phyloP scores from a whole-genome alignment of 2,888 invertebrate genomes.

The Pinctada fucata region DNA sequence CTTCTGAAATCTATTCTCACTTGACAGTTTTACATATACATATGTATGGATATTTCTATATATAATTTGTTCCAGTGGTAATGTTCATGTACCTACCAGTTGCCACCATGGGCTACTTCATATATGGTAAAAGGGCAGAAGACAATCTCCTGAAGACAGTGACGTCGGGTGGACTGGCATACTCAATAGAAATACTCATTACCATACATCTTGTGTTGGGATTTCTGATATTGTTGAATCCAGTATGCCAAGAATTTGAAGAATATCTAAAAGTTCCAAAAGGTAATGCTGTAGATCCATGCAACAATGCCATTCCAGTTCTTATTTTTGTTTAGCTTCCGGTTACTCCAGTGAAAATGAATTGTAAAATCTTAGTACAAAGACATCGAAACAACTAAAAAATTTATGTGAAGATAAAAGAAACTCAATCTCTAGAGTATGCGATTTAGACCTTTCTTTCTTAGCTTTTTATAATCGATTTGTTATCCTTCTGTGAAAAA shows the following conservation, averaged over 20 bases:
- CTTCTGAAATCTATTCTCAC: no score
- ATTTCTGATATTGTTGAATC: slow-evolving; percentile 85
- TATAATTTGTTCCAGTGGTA: slow-evolving; percentile 57
- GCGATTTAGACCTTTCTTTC: no score
- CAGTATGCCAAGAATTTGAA: slow-evolving; percentile 88
- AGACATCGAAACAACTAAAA: no score
- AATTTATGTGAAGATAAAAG: no score
- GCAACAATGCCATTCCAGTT: no score
- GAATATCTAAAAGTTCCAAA: slow-evolving; percentile 85
- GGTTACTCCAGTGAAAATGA: no score
- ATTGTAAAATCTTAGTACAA: no score
- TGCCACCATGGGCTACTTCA: slow-evolving; percentile 82
- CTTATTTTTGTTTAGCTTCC: no score
- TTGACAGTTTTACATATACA: no score
- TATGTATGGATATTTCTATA: neutral
- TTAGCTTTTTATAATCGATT: no score
- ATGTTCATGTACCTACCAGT: slow-evolving; percentile 85
- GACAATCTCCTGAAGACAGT: slow-evolving; percentile 87
- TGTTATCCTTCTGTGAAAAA: no score
- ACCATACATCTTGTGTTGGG: slow-evolving; percentile 83
- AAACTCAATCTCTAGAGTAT: no score
- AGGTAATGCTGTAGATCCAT: slow-evolving; percentile 79
- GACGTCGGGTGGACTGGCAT: slow-evolving; percentile 42
- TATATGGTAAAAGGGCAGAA: slow-evolving; percentile 83
- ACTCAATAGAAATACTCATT: slow-evolving; percentile 82